Evolutionary conservation across 2,888 invertebrate species (phyloP), one percentile per base, ranked within the genome.

Genomic region (Ephialtes manifestator): DNA sequence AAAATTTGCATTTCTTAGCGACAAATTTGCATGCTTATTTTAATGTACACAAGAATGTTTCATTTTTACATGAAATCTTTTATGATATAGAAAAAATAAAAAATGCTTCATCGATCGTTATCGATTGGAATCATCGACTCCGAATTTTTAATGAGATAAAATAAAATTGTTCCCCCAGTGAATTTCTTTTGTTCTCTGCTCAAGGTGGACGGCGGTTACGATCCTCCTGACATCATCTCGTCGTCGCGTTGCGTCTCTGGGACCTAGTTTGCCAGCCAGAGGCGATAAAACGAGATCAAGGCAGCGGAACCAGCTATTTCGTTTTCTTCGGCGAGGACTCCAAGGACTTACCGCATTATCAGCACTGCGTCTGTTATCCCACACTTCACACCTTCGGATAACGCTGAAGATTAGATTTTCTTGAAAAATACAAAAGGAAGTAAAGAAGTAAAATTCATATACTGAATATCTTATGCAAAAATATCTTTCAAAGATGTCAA

Each of bases 261-360:
- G 75, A 80, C 76, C 71, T 51, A 67, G 68, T 81, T 84, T 74
- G 78, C 72, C 81, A 74, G 81, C 81, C 84, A 82, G 79, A 82
- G 83, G 85, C 82, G 79, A 85, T 80, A 76, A 85, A 85, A 85
- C 85, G 85, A 80, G 85, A 85, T 85, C 85, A 85, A 85, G 85
- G 85, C 60, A 83, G 83, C 72, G 48, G 48, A 75, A 80, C 79
- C 68, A 65, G 76, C 82, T 82, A 83, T 85, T 85, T 85, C 80
- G 85, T 65, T 85, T 85, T 79, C 82, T 85, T 84, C 75, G 65
- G 46, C 51, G 48, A 20, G 35, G 31, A 51, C 39, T 84, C 79
- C 82, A 83, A 71, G 79, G 85, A 79, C 76, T 80, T 72, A 46
- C 60, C 74, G 13, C 58, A 43, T 0, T 18, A n/a, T 35, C 35